Evolutionary conservation across 2,113 vertebrate species (phyloP).

Genomic region (Cygnus buccinator): DNA sequence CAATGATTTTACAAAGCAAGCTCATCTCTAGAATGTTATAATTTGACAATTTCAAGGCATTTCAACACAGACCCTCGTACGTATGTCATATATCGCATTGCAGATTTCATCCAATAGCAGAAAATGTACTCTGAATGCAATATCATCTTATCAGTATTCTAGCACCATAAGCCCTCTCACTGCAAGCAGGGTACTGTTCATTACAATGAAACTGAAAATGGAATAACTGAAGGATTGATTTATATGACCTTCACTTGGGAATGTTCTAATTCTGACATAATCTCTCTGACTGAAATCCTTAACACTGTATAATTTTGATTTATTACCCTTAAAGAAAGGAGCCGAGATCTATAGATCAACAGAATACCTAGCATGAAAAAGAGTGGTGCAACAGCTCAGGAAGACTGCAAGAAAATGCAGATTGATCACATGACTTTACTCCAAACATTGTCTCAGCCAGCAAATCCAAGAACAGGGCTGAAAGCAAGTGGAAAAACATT

Average conservation of each 20-base stretch:
- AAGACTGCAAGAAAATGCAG: slow-evolving; percentile 67
- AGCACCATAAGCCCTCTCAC: slow-evolving; percentile 61
- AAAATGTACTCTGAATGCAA: slow-evolving; percentile 64
- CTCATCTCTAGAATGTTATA: background rate
- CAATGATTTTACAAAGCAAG: background rate
- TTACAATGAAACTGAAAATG: slow-evolving; percentile 65
- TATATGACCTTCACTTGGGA: slow-evolving; percentile 55
- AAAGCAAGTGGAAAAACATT: slow-evolving; percentile 40
- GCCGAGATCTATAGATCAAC: slow-evolving; percentile 16
- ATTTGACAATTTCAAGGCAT: slow-evolving; percentile 31
- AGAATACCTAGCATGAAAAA: slow-evolving; percentile 34
- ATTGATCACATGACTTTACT: slow-evolving; percentile 54
- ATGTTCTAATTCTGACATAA: slow-evolving; percentile 68
- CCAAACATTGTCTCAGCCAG: slow-evolving; percentile 60
- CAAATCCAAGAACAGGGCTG: slow-evolving; percentile 17
- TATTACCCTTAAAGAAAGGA: slow-evolving; percentile 35
- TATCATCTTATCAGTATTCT: slow-evolving; percentile 73
- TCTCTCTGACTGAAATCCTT: slow-evolving; percentile 53
- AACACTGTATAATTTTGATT: slow-evolving; percentile 56
- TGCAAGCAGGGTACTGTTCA: slow-evolving; percentile 55
- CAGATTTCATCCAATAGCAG: slow-evolving; percentile 51
- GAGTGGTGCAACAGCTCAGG: slow-evolving; percentile 37
- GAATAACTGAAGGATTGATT: slow-evolving; percentile 65
- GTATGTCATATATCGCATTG: slow-evolving; percentile 52
- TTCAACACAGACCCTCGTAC: slow-evolving; percentile 9